Evolutionary conservation across 2,113 vertebrate genomes (phyloP).

Genomic region (Maccullochella peelii): DNA sequence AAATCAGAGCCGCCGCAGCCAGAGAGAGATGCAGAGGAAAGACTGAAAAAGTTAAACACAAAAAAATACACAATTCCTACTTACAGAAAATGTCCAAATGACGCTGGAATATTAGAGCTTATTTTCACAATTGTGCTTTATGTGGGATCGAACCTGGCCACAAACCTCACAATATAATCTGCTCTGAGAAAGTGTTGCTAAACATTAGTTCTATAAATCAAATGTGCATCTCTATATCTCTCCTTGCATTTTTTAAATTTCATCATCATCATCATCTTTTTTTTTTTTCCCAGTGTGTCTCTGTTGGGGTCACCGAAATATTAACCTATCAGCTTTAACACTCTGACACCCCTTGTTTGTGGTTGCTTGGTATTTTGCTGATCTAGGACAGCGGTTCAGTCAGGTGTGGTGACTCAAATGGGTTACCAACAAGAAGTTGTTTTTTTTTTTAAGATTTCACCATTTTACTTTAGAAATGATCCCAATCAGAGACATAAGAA

Average conservation of each 20-base stretch:
- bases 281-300: neutral
- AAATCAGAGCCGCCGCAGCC: conserved; percentile 21
- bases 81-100: neutral
- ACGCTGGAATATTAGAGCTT: neutral
- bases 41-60: neutral
- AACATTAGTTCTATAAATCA: neutral
- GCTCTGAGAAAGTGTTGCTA: neutral
- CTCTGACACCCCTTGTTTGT: conserved; percentile 9
- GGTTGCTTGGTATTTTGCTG: conserved; percentile 18
- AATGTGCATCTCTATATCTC: neutral
- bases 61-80: neutral
- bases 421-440: neutral
- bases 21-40: neutral
- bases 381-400: conserved; percentile 20
- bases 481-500: too few relatives aligned
- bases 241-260: neutral
- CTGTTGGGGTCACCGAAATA: conserved; percentile 5
- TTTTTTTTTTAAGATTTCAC: too few relatives aligned
- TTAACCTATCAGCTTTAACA: conserved; percentile 4
- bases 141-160: conserved; percentile 16
- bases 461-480: neutral
- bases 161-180: neutral
- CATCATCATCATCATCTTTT: neutral
- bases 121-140: conserved; percentile 1
- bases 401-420: conserved; percentile 1